Conservation (phyloP, 2,888 invertebrate species). For the Drosophila lacicola region DNA sequence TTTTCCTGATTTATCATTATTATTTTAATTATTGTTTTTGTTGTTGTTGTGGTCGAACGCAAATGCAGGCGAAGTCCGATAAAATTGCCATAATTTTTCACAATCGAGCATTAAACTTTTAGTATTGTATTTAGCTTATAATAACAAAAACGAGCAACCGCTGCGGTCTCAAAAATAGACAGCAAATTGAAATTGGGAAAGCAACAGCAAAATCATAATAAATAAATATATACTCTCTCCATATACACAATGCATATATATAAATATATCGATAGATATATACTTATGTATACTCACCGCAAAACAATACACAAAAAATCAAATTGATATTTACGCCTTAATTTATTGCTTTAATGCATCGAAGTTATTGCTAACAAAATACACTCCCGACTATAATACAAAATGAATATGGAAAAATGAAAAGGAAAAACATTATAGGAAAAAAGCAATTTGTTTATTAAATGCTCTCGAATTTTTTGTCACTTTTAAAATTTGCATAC, state of each 20-base stretch:
- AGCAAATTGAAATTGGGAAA: conserved; percentile 23
- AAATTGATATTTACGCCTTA: conserved; percentile 57
- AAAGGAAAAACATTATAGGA: conserved; percentile 3
- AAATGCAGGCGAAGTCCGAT: conserved; percentile 15
- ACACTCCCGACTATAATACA: conserved; percentile 16
- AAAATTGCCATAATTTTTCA: conserved; percentile 43
- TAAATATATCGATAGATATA: conserved; percentile 1
- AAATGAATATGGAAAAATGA: conserved; percentile 5
- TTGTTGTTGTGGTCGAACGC: neutral
- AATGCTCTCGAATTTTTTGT: conserved; percentile 20
- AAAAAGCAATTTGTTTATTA: conserved; percentile 25
- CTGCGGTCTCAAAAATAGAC: conserved; percentile 32
- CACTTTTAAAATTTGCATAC: conserved; percentile 51
- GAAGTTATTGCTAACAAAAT: conserved; percentile 36
- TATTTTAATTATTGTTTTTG: conserved; percentile 11
- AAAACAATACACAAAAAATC: conserved; percentile 47
- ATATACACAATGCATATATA: conserved; percentile 8
- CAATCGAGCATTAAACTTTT: conserved; percentile 38
- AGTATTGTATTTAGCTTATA: conserved; percentile 37
- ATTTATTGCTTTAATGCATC: conserved; percentile 55
- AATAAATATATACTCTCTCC: conserved; percentile 17
- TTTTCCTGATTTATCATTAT: neutral
- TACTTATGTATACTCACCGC: conserved; percentile 42
- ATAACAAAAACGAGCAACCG: conserved; percentile 22
- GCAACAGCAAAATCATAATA: conserved; percentile 35